These are phyloP conservation scores for Eugnorisma glareosa DNA, from an alignment of 2,888 invertebrate species.

Conservation along the genomic window DNA sequence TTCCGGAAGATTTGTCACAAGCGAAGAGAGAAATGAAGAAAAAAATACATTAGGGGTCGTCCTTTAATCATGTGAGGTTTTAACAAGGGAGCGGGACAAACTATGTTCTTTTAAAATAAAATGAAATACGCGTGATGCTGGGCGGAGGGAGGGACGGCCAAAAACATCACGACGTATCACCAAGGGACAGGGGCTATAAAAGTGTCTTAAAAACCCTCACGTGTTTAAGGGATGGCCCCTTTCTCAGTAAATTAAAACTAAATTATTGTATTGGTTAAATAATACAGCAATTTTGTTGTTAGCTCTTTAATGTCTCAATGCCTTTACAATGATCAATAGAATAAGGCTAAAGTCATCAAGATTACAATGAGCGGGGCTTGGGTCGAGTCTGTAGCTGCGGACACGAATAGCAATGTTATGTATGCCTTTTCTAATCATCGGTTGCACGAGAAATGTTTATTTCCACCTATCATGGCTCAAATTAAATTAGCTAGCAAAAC, in stretches of 20 bases:
- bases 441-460: conserved; percentile 69
- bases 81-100: neutral
- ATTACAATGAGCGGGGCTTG: conserved; percentile 87
- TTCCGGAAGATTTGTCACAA: neutral
- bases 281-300: conserved; percentile 76
- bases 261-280: neutral
- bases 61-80: neutral
- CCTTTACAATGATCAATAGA: conserved; percentile 86
- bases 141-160: neutral
- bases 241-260: neutral
- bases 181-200: neutral
- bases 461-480: neutral
- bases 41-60: neutral
- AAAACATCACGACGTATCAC: neutral
- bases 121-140: neutral
- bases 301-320: conserved; percentile 81
- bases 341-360: conserved; percentile 83
- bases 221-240: neutral
- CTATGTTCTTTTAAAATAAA: neutral
- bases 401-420: conserved; percentile 76
- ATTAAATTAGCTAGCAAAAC: neutral
- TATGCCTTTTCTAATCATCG: conserved; percentile 87
- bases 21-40: neutral
- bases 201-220: neutral
- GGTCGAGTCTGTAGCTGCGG: conserved; percentile 82